These are phyloP conservation scores for Myanophis thanlyinensis DNA, from an alignment of 2,113 vertebrate species.

Conservation along the genomic window DNA sequence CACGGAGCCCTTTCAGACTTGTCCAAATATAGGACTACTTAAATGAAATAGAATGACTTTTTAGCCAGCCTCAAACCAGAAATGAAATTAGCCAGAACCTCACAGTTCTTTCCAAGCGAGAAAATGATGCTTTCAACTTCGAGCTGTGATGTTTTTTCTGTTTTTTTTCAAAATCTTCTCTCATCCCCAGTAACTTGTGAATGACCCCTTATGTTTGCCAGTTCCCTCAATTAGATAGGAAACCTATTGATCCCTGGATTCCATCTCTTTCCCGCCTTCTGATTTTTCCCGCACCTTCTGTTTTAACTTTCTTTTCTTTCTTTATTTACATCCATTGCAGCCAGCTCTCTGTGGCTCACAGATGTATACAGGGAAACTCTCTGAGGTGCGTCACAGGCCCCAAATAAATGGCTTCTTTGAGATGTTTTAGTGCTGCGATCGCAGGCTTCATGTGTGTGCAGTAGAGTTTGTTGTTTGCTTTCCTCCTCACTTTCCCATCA, in stretches of 20 bases:
- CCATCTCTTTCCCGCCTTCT: conserved; percentile 74
- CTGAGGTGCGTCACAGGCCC: conserved; percentile 84
- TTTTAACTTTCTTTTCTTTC: conserved; percentile 90
- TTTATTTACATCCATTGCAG: conserved; percentile 86
- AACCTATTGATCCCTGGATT: conserved; percentile 59
- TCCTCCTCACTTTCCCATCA: conserved; percentile 72
- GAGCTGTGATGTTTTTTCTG: conserved; percentile 54
- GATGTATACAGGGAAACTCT: conserved; percentile 83
- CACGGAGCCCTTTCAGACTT: conserved; percentile 3
- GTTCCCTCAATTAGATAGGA: conserved; percentile 59
- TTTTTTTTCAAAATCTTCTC: conserved; percentile 62
- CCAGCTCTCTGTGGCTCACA: conserved; percentile 87
- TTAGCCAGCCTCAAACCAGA: conserved; percentile 7
- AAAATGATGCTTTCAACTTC: conserved; percentile 66
- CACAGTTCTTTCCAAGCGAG: conserved; percentile 39
- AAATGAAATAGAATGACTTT: conserved; percentile 53
- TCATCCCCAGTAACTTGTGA: conserved; percentile 58
- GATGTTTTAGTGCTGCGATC: conserved; percentile 79
- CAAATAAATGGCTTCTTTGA: conserved; percentile 82
- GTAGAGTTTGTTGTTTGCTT: conserved; percentile 80
- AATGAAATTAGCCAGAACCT: not conserved
- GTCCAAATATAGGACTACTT: conserved; percentile 21
- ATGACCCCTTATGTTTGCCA: conserved; percentile 49
- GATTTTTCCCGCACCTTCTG: conserved; percentile 79
- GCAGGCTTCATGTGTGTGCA: conserved; percentile 78